Evolutionary conservation across 1,140 invertebrate genomes (phyloP).

Genomic region (Cotesia chilonis): DNA sequence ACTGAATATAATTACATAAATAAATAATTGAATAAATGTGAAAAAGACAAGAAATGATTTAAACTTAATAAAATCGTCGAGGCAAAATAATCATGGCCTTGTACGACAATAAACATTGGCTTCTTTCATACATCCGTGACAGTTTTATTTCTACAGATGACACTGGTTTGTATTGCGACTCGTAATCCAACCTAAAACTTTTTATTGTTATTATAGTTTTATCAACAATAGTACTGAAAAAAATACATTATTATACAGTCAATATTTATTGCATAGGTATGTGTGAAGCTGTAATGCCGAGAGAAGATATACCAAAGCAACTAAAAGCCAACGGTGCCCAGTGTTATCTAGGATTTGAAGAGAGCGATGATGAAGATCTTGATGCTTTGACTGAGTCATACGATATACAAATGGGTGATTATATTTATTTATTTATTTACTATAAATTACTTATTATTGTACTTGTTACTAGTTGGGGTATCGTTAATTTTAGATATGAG

Average conservation of each 20-base stretch:
- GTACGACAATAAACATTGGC: constrained; percentile 91
- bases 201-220: constrained; percentile 18
- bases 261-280: constrained; percentile 66
- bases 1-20: not conserved
- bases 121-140: constrained; percentile 90
- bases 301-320: constrained; percentile 75
- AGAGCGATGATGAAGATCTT: constrained; percentile 79
- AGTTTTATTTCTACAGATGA: constrained; percentile 96
- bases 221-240: too few relatives aligned
- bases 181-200: constrained; percentile 14
- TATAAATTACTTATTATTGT: not conserved
- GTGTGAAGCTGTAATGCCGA: constrained; percentile 81
- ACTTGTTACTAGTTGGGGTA: not conserved
- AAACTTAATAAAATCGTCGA: constrained; percentile 9
- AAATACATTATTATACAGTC: constrained; percentile 40
- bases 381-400: constrained; percentile 73
- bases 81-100: constrained; percentile 77
- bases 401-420: constrained; percentile 75
- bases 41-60: constrained; percentile 16
- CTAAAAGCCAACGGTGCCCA: constrained; percentile 67
- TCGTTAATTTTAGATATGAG: constrained; percentile 63
- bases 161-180: constrained; percentile 71
- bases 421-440: not conserved
- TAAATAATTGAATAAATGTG: not conserved
- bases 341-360: constrained; percentile 79